Base-by-base conservation (phyloP, 37 sponge, comb jelly and placozoan genomes). In the Tethya wilhelma region DNA sequence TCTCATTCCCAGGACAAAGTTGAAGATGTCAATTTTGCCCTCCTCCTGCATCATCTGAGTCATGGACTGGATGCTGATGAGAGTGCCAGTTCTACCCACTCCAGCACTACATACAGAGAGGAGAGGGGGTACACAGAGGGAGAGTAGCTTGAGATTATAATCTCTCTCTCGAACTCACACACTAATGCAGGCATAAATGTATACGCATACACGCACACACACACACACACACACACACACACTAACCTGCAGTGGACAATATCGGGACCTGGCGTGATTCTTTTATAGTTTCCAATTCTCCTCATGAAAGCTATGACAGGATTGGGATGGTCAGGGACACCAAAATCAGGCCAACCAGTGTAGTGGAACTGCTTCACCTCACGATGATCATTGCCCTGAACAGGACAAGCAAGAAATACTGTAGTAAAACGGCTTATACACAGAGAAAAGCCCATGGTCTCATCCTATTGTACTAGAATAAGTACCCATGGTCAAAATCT, bases 271-370 rank as follows among this genome's bases (percentile, higher is more conserved):
- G 28, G 58, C n/a, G 69, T 56, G 0, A 64, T 71, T 4, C 82
- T 59, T 38, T 85, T 84, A 62, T 77, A 78, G 40, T 76, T 64
- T 28, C 78, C 44, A 38, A 86, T 40, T 30, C 91, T 39, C 7
- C 76, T 80, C 43, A 90, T 70, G 64, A 93, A 86, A 8, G 76
- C 30, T 26, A 93, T 59, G 34, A 90, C 79, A 20, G 87, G 87
- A 45, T 70, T 67, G 31, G 94, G 74, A 22, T 84, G 72, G 2
- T 93, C 88, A 0, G 94, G 94, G 25, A 93, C 94, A 6, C 94
- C 94, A 79, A 87, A 87, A 67, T 93, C 94, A 43, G 94, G 94
- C 94, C 94, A 93, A 8, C 83, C 77, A 29, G 91, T 90, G 91
- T 90, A 93, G 69, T 93, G 94, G 69, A 88, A 85, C 74, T 90